Percentiles rank a stretch among this genome's conserved stretches.
phyloP scores from a whole-genome alignment of 2,113 vertebrate species.

The Urocolius indicus region DNA sequence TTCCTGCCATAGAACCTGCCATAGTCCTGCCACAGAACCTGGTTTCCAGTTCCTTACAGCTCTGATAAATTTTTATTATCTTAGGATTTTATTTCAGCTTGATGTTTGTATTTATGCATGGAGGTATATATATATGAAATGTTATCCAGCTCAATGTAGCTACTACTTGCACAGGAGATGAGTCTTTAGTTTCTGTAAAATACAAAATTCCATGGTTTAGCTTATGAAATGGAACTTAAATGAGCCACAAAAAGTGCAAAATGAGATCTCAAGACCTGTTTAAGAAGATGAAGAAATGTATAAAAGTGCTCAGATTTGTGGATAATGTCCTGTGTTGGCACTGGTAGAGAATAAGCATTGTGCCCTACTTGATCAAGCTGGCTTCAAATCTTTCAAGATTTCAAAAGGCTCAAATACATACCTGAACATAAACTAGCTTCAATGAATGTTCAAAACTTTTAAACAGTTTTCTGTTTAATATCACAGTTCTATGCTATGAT shows the following conservation, averaged over 20 bases:
- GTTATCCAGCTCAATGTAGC: neutral
- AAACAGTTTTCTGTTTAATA: neutral
- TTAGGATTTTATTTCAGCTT: constrained; percentile 14
- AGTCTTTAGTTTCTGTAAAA: neutral
- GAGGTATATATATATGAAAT: neutral
- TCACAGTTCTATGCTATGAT: neutral
- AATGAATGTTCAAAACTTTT: neutral
- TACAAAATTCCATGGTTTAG: neutral
- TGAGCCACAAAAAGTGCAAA: neutral
- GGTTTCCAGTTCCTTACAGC: neutral
- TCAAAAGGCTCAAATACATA: neutral
- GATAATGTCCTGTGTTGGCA: neutral
- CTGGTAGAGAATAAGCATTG: neutral
- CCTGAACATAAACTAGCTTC: neutral
- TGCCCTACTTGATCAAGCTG: neutral
- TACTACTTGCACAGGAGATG: neutral
- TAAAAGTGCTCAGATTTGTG: neutral
- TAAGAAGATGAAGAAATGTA: neutral
- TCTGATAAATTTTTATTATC: neutral
- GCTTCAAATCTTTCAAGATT: no score
- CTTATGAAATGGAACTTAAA: neutral
- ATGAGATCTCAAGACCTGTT: neutral
- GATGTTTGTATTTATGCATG: neutral
- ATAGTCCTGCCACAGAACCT: neutral
- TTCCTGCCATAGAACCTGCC: neutral